Conservation (phyloP, 2,888 invertebrate species). For the Zhengitettix transpicula region DNA sequence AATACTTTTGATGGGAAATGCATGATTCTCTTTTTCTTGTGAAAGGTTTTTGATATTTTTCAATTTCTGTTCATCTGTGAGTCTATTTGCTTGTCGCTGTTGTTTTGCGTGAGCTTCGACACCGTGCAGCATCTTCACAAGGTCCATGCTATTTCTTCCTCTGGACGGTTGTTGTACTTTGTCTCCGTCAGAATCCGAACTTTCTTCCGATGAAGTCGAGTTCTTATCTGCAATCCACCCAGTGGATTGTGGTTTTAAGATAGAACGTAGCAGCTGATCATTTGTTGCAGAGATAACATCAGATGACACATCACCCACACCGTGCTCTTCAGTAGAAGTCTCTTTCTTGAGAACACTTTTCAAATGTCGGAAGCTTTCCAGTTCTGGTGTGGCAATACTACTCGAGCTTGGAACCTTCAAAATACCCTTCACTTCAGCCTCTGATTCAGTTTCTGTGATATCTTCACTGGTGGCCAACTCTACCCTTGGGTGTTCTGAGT, state of each 20-base stretch:
- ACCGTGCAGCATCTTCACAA: slow-evolving; percentile 9
- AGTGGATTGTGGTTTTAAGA: slow-evolving; percentile 12
- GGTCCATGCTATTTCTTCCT: background rate
- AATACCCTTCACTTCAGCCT: slow-evolving; percentile 32
- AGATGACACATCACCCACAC: background rate
- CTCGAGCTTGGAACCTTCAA: slow-evolving; percentile 23
- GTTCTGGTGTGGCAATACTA: slow-evolving; percentile 6
- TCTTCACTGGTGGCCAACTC: background rate
- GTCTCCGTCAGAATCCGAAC: background rate
- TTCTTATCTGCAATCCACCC: slow-evolving; percentile 6
- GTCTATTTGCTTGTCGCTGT: slow-evolving; percentile 1
- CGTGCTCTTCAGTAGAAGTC: background rate
- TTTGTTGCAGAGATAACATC: background rate
- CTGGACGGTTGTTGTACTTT: background rate
- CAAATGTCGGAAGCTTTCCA: slow-evolving; percentile 7
- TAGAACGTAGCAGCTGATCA: slow-evolving; percentile 9
- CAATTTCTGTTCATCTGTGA: slow-evolving; percentile 2
- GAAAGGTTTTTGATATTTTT: slow-evolving; percentile 3
- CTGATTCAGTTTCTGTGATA: slow-evolving; percentile 2
- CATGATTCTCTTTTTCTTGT: slow-evolving; percentile 6
- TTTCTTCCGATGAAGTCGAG: slow-evolving; percentile 3
- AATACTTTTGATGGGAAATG: background rate
- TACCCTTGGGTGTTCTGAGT: background rate
- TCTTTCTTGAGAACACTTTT: slow-evolving; percentile 15
- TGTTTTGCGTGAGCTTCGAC: slow-evolving; percentile 7